A percentile compares a stretch with the other conserved stretches of the same genome.
Conservation (phyloP, 2,797 vertebrate species). For the Bradypodion ventrale region DNA sequence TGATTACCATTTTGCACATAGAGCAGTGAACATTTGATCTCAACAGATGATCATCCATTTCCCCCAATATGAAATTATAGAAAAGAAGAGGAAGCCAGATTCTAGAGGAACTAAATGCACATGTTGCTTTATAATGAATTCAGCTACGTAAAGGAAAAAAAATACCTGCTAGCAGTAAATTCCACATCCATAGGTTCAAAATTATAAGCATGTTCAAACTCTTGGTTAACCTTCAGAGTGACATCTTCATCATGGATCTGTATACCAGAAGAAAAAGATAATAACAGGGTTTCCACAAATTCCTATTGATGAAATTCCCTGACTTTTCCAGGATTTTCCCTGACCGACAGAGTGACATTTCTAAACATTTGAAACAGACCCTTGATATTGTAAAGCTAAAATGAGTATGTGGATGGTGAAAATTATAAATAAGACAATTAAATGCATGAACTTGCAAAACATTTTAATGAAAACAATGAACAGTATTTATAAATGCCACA, state of each 20-base stretch:
- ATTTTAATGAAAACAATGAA: too few species aligned
- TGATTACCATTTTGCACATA: background rate
- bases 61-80: background rate
- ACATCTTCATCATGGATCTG: constrained; percentile 86
- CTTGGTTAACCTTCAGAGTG: constrained; percentile 83
- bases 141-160: background rate
- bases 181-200: constrained; percentile 92
- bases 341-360: too few species aligned
- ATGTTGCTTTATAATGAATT: background rate
- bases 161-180: constrained; percentile 88
- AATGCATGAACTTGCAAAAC: too few species aligned
- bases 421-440: too few species aligned
- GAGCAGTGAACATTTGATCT: background rate
- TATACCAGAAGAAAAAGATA: constrained; percentile 50
- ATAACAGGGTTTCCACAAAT: too few species aligned
- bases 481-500: too few species aligned
- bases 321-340: too few species aligned
- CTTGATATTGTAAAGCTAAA: too few species aligned
- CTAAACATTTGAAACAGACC: too few species aligned
- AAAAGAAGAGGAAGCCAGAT: background rate
- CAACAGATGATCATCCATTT: background rate
- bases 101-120: background rate
- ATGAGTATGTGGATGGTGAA: too few species aligned
- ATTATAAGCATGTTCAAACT: constrained; percentile 84
- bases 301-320: too few species aligned